Percentiles rank a stretch among this genome's conserved stretches.
These are phyloP conservation scores for Polydrusus tereticollis DNA, from an alignment of 2,888 invertebrate species.

Conservation along the genomic window DNA sequence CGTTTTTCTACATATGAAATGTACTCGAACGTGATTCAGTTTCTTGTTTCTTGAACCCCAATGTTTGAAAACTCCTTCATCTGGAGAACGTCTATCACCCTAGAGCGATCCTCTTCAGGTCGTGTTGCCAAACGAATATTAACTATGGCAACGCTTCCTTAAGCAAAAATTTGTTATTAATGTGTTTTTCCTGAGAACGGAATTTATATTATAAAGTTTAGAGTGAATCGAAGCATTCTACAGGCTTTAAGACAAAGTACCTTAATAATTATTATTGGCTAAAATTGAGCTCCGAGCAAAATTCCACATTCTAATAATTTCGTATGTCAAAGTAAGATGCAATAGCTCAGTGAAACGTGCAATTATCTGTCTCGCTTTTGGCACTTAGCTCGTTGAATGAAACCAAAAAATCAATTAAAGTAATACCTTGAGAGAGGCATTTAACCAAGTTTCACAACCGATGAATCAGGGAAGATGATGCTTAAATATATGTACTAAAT, in stretches of 20 bases:
- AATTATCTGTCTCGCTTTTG: constrained; percentile 10
- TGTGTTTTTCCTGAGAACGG: too few relatives aligned
- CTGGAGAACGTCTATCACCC: too few relatives aligned
- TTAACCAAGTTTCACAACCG: background rate
- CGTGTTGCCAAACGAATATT: too few relatives aligned
- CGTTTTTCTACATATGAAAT: too few relatives aligned
- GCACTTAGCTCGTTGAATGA: constrained; percentile 9
- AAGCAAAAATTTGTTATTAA: too few relatives aligned
- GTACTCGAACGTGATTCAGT: too few relatives aligned
- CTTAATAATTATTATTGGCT: background rate
- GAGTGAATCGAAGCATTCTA: too few relatives aligned
- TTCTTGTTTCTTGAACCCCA: too few relatives aligned
- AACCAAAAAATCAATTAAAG: constrained; percentile 16
- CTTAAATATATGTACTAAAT: background rate
- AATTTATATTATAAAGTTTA: too few relatives aligned
- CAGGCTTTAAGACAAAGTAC: background rate
- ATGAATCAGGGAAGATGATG: background rate
- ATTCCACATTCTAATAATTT: constrained; percentile 10
- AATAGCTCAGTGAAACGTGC: constrained; percentile 11
- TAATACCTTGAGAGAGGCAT: background rate
- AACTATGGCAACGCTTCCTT: too few relatives aligned
- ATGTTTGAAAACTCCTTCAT: too few relatives aligned
- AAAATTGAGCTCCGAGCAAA: background rate
- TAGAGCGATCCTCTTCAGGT: too few relatives aligned
- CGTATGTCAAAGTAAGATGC: constrained; percentile 11